Conservation (phyloP, 35 echinoderm and acorn worm species). For the Apostichopus parvimensis region DNA sequence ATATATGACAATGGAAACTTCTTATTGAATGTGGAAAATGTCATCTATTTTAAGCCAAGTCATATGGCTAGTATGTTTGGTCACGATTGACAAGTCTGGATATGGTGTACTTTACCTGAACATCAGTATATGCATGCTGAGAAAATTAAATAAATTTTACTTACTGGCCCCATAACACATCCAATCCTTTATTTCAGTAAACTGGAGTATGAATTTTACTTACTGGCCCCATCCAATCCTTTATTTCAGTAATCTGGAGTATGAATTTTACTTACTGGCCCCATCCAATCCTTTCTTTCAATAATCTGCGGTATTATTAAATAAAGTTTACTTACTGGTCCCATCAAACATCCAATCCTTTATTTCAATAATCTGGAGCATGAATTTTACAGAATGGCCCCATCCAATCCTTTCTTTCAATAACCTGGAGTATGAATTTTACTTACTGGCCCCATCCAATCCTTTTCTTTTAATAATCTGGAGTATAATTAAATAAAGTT, state of each 20-base stretch:
- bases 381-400: too few relatives aligned
- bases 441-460: too few relatives aligned
- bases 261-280: conserved; percentile 74
- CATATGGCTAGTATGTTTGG: conserved; percentile 11
- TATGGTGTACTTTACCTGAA: not conserved
- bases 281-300: conserved; percentile 93
- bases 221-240: conserved; percentile 93
- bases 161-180: too few relatives aligned
- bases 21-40: not conserved
- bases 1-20: not conserved
- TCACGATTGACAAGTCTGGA: not conserved
- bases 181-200: not conserved
- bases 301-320: conserved; percentile 43
- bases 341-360: too few relatives aligned
- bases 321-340: too few relatives aligned
- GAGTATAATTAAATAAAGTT: not conserved
- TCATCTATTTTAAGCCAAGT: not conserved
- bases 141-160: conserved; percentile 55
- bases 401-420: too few relatives aligned
- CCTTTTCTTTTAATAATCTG: not conserved
- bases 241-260: not conserved
- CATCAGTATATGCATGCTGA: too few relatives aligned
- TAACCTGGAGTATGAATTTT: too few relatives aligned
- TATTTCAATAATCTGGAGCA: too few relatives aligned
- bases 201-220: conserved; percentile 30